These are phyloP conservation scores for Saimiri boliviensis DNA, from an alignment of 2,113 vertebrate species.

Conservation along the genomic window DNA sequence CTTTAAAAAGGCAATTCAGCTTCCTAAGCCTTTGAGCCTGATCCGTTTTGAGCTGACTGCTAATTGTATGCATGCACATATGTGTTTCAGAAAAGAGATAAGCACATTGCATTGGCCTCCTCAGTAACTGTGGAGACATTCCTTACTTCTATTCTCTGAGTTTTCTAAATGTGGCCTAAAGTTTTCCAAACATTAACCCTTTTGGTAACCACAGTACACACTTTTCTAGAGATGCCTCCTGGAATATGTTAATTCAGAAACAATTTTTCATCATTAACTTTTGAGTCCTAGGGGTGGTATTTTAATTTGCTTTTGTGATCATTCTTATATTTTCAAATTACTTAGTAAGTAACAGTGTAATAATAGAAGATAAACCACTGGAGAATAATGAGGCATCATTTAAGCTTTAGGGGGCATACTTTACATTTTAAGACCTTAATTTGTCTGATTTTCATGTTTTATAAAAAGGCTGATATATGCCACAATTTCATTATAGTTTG, in stretches of 20 bases:
- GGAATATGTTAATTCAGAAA: background rate
- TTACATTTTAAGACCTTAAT: background rate
- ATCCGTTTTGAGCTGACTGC: constrained; percentile 72
- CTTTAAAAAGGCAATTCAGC: constrained; percentile 70
- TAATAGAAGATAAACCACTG: background rate
- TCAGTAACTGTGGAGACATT: constrained; percentile 22
- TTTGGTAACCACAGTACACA: background rate
- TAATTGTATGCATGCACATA: constrained; percentile 70
- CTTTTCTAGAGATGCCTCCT: background rate
- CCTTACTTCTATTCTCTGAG: constrained; percentile 61
- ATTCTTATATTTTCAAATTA: constrained; percentile 41
- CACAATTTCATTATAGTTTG: background rate
- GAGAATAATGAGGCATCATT: background rate
- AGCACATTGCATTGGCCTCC: constrained; percentile 59
- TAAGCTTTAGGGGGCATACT: background rate
- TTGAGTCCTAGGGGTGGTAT: background rate
- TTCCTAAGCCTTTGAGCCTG: constrained; percentile 69
- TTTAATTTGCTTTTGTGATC: constrained; percentile 46
- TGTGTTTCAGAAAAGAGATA: constrained; percentile 66
- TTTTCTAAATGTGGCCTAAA: constrained; percentile 32
- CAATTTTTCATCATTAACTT: background rate
- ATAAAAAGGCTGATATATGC: background rate
- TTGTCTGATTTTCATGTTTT: background rate
- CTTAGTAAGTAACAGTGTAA: background rate
- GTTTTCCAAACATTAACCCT: constrained; percentile 56